A percentile compares a stretch with the other conserved stretches of the same genome.
Evolutionary conservation across 2,888 invertebrate genomes (phyloP).

Genomic region (Sericinus montela): DNA sequence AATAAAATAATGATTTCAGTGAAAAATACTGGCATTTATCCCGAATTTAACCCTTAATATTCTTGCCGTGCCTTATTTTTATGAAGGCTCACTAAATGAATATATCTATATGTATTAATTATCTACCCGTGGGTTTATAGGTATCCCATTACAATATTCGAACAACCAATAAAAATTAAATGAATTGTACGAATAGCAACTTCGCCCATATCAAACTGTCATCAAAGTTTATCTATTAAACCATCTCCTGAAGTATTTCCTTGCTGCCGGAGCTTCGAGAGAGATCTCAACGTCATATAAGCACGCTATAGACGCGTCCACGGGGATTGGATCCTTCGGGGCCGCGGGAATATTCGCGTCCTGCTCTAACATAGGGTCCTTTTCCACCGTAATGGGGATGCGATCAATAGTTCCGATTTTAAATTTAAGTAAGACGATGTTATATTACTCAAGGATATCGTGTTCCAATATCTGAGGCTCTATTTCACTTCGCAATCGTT

Average conservation of each 20-base stretch:
- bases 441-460: constrained; percentile 25
- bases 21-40: too few relatives aligned
- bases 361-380: constrained; percentile 32
- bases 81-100: too few relatives aligned
- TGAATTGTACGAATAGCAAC: not conserved
- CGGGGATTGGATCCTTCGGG: constrained; percentile 30
- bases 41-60: too few relatives aligned
- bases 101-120: too few relatives aligned
- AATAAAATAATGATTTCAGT: too few relatives aligned
- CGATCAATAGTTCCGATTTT: constrained; percentile 66
- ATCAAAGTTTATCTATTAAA: constrained; percentile 6
- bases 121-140: too few relatives aligned
- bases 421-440: constrained; percentile 45
- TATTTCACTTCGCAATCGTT: not conserved
- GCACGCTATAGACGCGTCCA: constrained; percentile 26
- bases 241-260: not conserved
- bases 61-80: too few relatives aligned
- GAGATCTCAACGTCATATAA: constrained; percentile 5
- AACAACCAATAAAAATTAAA: not conserved
- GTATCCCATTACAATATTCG: too few relatives aligned
- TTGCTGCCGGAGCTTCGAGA: not conserved
- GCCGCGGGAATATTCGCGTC: constrained; percentile 30
- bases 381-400: constrained; percentile 29
- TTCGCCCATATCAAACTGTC: not conserved
- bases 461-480: not conserved